These are phyloP conservation scores for Tetraodon nigroviridis DNA, from an alignment of 2,113 vertebrate genomes.

Conservation along the genomic window DNA sequence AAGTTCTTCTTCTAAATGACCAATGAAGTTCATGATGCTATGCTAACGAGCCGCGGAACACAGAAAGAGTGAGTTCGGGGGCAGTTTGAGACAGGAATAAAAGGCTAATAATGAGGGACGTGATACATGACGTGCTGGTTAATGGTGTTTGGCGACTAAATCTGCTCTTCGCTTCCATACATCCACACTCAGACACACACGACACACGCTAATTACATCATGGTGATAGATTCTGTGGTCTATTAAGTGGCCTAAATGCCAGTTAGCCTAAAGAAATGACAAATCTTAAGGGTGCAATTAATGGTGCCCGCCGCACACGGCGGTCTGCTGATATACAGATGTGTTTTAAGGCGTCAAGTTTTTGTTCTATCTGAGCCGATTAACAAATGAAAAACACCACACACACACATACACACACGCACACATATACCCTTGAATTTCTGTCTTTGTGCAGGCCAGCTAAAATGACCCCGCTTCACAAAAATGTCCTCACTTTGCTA, in stretches of 20 bases:
- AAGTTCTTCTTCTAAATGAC: slow-evolving; percentile 38
- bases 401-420: too few relatives aligned
- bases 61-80: slow-evolving; percentile 12
- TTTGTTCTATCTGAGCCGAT: not conserved
- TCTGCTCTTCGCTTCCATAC: not conserved
- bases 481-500: not conserved
- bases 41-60: slow-evolving; percentile 15
- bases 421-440: too few relatives aligned
- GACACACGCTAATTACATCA: slow-evolving; percentile 3
- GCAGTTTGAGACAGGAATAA: not conserved
- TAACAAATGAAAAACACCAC: too few relatives aligned
- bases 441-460: too few relatives aligned
- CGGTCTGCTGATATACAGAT: too few relatives aligned
- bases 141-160: slow-evolving; percentile 30
- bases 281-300: slow-evolving; percentile 28
- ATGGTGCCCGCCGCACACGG: not conserved
- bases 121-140: slow-evolving; percentile 24
- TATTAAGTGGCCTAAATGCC: slow-evolving; percentile 30
- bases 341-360: not conserved
- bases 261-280: slow-evolving; percentile 8
- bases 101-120: slow-evolving; percentile 25
- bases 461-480: slow-evolving; percentile 6
- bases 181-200: not conserved
- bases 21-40: slow-evolving; percentile 28
- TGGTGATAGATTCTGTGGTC: slow-evolving; percentile 10